These are phyloP conservation scores for Malurus elegans DNA, from an alignment of 2,113 vertebrate genomes.

Conservation along the genomic window DNA sequence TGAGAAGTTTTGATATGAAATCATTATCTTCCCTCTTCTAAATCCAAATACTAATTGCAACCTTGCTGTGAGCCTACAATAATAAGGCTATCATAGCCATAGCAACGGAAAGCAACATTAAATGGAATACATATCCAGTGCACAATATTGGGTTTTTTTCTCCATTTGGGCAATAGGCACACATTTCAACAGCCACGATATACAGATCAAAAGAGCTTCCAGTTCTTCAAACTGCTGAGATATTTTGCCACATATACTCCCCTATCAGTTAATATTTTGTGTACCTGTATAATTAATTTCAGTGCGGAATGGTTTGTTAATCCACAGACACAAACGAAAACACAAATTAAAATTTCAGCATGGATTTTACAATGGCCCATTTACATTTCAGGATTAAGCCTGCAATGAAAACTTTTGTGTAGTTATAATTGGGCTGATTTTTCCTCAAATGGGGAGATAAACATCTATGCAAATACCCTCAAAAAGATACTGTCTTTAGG, in stretches of 20 bases:
- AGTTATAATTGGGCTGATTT: slow-evolving; percentile 72
- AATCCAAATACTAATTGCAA: slow-evolving; percentile 80
- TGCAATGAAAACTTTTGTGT: slow-evolving; percentile 70
- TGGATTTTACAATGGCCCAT: slow-evolving; percentile 53
- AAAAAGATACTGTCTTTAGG: slow-evolving; percentile 65
- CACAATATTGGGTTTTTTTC: not conserved
- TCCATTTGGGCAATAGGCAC: not conserved
- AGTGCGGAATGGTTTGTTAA: slow-evolving; percentile 37
- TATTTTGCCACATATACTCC: slow-evolving; percentile 20
- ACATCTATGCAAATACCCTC: slow-evolving; percentile 71
- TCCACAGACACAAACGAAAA: slow-evolving; percentile 59
- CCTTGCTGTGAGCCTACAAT: slow-evolving; percentile 73
- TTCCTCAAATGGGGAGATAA: slow-evolving; percentile 66
- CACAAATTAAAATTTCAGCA: slow-evolving; percentile 67
- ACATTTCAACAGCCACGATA: not conserved
- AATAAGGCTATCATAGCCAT: slow-evolving; percentile 74
- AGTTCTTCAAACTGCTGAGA: slow-evolving; percentile 13
- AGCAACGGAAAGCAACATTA: slow-evolving; percentile 69
- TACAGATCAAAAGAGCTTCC: slow-evolving; percentile 40
- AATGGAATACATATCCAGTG: slow-evolving; percentile 24
- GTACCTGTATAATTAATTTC: slow-evolving; percentile 64
- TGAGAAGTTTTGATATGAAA: slow-evolving; percentile 70
- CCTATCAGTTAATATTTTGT: slow-evolving; percentile 50
- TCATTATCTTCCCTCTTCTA: slow-evolving; percentile 74
- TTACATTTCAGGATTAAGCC: slow-evolving; percentile 71